phyloP scores from a whole-genome alignment of 53 echinoderm and acorn worm species.

The Luidia sarsii region DNA sequence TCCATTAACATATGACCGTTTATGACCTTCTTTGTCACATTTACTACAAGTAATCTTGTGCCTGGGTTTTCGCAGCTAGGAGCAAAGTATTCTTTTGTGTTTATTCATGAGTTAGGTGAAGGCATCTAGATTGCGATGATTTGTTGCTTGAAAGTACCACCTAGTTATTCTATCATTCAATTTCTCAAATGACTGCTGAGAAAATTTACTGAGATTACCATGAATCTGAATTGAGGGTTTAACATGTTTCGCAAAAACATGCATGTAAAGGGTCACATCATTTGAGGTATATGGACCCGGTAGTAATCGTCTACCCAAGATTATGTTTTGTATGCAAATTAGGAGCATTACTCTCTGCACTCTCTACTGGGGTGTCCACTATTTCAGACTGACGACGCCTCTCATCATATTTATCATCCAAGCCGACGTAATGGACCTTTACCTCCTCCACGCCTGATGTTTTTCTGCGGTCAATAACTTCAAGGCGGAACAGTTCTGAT shows the following conservation, averaged over 20 bases:
- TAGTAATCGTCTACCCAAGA: constrained; percentile 55
- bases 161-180: constrained; percentile 53
- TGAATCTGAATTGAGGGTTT: constrained; percentile 19
- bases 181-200: constrained; percentile 73
- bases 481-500: constrained; percentile 6
- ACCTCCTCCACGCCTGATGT: constrained; percentile 11
- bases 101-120: constrained; percentile 52
- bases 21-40: constrained; percentile 36
- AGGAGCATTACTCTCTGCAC: background rate
- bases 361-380: constrained; percentile 4
- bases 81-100: constrained; percentile 46
- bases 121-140: constrained; percentile 32
- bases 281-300: constrained; percentile 24
- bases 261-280: constrained; percentile 65
- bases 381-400: constrained; percentile 5
- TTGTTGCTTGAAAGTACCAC: constrained; percentile 45
- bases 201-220: constrained; percentile 54
- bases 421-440: constrained; percentile 21
- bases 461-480: background rate
- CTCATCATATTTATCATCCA: constrained; percentile 26
- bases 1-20: constrained; percentile 18
- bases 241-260: constrained; percentile 57
- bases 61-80: constrained; percentile 4
- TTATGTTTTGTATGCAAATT: constrained; percentile 12
- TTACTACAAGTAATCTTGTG: constrained; percentile 28